Conservation (phyloP, 2,888 invertebrate species). For the Orgyia antiqua region DNA sequence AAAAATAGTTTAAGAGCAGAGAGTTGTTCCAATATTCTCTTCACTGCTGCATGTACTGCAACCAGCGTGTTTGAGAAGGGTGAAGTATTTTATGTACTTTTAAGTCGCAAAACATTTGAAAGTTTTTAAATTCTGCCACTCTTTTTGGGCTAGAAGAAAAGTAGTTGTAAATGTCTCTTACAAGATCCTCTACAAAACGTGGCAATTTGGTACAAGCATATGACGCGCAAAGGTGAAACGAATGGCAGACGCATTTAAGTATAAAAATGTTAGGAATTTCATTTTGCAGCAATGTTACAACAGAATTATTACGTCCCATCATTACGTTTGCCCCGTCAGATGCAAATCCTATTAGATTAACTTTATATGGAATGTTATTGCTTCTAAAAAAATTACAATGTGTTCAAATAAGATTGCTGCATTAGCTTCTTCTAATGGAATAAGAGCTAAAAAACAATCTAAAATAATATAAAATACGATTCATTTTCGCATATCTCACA, state of each 20-base stretch:
- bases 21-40: not conserved
- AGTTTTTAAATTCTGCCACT: slow-evolving; percentile 9
- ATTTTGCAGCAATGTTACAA: slow-evolving; percentile 2
- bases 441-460: too few relatives aligned
- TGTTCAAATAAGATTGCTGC: too few relatives aligned
- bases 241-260: slow-evolving; percentile 6
- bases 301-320: slow-evolving; percentile 11
- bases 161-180: slow-evolving; percentile 13
- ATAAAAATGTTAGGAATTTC: slow-evolving; percentile 6
- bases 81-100: slow-evolving; percentile 12
- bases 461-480: too few relatives aligned
- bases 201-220: slow-evolving; percentile 10
- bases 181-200: slow-evolving; percentile 11
- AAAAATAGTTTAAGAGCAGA: slow-evolving; percentile 2
- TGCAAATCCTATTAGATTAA: slow-evolving; percentile 13
- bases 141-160: slow-evolving; percentile 10
- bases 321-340: slow-evolving; percentile 14
- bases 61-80: slow-evolving; percentile 19
- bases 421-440: too few relatives aligned
- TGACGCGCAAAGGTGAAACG: slow-evolving; percentile 9
- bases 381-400: too few relatives aligned
- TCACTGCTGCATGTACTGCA: slow-evolving; percentile 11
- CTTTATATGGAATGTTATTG: too few relatives aligned
- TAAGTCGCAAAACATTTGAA: slow-evolving; percentile 11
- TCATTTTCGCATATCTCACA: too few relatives aligned